phyloP scores from a whole-genome alignment of 2,888 invertebrate genomes.

The Erynnis tages region DNA sequence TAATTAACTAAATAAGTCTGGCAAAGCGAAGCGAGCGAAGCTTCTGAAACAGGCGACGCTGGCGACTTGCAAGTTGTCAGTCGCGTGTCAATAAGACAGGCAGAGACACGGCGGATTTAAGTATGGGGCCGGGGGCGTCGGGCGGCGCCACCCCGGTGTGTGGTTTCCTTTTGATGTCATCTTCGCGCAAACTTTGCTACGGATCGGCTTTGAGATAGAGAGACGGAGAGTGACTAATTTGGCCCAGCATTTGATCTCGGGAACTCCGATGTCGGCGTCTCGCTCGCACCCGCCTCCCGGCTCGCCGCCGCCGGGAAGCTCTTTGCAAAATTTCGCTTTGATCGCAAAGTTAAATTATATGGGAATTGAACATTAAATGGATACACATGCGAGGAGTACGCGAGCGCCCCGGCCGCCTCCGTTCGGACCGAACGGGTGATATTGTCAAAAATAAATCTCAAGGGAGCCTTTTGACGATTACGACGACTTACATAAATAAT shows the following conservation, averaged over 20 bases:
- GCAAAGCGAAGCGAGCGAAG: conserved; percentile 67
- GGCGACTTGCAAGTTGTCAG: conserved; percentile 75
- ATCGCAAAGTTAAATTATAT: conserved; percentile 82
- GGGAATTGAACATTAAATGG: conserved; percentile 81
- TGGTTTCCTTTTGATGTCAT: conserved; percentile 82
- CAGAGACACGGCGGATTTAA: conserved; percentile 74
- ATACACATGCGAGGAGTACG: conserved; percentile 71
- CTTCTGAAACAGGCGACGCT: conserved; percentile 61
- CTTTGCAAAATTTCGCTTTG: conserved; percentile 81
- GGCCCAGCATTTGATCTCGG: conserved; percentile 82
- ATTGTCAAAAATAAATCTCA: conserved; percentile 57
- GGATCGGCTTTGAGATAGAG: conserved; percentile 83
- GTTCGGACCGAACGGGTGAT: conserved; percentile 49
- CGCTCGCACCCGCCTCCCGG: conserved; percentile 69
- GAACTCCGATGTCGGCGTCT: conserved; percentile 70
- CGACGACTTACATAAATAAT: conserved; percentile 76
- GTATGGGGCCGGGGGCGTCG: conserved; percentile 64
- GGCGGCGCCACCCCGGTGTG: conserved; percentile 76
- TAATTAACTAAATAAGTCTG: conserved; percentile 81
- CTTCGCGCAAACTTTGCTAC: conserved; percentile 82
- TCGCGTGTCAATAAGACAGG: conserved; percentile 80
- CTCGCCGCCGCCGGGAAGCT: conserved; percentile 70
- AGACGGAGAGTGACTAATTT: conserved; percentile 82
- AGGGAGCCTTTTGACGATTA: conserved; percentile 67
- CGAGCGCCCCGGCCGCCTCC: conserved; percentile 37